These are phyloP conservation scores for Esox masquinongy DNA, from an alignment of 2,797 vertebrate genomes.

Conservation along the genomic window DNA sequence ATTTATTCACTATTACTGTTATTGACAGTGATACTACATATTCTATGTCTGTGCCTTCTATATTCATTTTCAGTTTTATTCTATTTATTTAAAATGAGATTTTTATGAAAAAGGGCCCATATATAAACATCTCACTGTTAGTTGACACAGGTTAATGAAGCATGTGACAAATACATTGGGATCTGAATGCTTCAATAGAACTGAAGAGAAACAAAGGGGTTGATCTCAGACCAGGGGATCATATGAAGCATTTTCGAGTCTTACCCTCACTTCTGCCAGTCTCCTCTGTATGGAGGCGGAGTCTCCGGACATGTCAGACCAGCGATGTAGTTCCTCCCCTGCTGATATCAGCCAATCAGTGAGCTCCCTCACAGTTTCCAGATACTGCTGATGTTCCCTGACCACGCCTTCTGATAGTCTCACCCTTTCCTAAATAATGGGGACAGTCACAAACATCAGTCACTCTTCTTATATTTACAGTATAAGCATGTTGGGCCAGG, in stretches of 20 bases:
- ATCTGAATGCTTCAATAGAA: no score
- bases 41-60: no score
- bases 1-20: no score
- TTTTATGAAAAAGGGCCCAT: no score
- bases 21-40: no score
- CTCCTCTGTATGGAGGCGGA: slow-evolving; percentile 83
- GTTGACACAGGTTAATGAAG: no score
- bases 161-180: no score
- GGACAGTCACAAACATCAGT: slow-evolving; percentile 8
- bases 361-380: slow-evolving; percentile 92
- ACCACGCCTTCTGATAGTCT: slow-evolving; percentile 86
- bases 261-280: slow-evolving; percentile 87
- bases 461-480: background rate
- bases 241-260: background rate
- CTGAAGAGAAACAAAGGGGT: no score
- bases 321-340: slow-evolving; percentile 93
- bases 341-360: slow-evolving; percentile 95
- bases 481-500: no score
- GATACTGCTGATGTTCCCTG: slow-evolving; percentile 91
- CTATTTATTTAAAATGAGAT: no score
- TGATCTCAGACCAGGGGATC: background rate
- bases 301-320: slow-evolving; percentile 91
- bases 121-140: no score
- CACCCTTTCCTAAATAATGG: slow-evolving; percentile 84
- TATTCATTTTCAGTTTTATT: no score